Conservation (phyloP, 2,113 vertebrate genomes). For the Zosterops pallidus region DNA sequence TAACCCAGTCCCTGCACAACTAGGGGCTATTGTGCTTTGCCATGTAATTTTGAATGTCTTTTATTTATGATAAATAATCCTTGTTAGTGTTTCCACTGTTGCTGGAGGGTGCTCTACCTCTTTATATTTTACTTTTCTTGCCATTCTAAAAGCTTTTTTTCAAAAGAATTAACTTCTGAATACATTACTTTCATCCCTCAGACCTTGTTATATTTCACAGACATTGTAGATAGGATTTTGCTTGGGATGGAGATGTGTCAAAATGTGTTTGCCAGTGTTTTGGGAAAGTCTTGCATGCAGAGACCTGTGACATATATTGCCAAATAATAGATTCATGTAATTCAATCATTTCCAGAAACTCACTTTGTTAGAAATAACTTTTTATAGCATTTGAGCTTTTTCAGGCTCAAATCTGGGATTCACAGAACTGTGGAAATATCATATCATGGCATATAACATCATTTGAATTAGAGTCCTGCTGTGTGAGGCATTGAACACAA, state of each 20-base stretch:
- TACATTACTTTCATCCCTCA: background rate
- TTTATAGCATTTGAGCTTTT: background rate
- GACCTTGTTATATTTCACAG: background rate
- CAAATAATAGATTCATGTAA: background rate
- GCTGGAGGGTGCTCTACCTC: background rate
- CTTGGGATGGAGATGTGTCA: background rate
- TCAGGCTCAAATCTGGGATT: slow-evolving; percentile 4
- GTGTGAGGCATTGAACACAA: slow-evolving; percentile 40
- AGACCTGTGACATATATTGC: accelerated
- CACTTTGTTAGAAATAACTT: background rate
- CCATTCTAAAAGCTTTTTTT: background rate
- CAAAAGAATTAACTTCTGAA: background rate
- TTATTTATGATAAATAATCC: background rate
- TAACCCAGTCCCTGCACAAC: background rate
- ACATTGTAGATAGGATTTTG: background rate
- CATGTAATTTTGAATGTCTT: background rate
- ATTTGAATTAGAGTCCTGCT: slow-evolving; percentile 54
- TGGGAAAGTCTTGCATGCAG: background rate
- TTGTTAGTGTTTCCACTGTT: background rate
- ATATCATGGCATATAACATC: slow-evolving; percentile 4
- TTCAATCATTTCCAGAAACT: background rate
- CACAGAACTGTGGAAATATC: slow-evolving; percentile 42
- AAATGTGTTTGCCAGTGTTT: background rate
- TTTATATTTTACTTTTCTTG: background rate
- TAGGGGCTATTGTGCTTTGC: background rate